phyloP scores from a whole-genome alignment of 2,113 vertebrate species.

The Pseudopipra pipra region DNA sequence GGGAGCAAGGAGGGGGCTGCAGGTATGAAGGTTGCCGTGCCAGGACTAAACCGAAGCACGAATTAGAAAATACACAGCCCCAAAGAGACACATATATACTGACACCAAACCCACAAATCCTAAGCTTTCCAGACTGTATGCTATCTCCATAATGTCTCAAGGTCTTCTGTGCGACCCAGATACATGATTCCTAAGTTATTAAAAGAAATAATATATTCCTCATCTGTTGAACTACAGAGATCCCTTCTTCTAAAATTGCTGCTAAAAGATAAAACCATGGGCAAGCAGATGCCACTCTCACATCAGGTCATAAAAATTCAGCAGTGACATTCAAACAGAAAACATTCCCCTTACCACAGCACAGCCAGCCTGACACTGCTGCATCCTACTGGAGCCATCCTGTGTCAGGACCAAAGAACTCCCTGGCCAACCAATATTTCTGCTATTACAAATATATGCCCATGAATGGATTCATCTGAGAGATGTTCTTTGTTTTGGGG shows the following conservation, averaged over 20 bases:
- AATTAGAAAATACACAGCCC: background rate
- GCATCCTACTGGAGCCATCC: background rate
- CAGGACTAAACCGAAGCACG: background rate
- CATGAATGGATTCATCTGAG: background rate
- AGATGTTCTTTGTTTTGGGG: background rate
- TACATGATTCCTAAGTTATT: background rate
- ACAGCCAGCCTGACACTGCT: background rate
- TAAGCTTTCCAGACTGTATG: background rate
- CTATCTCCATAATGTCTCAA: background rate
- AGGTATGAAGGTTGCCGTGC: background rate
- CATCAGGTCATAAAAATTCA: background rate
- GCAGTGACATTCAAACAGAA: background rate
- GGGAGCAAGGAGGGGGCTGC: background rate
- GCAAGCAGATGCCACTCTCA: background rate
- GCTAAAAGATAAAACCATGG: background rate
- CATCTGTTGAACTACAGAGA: background rate
- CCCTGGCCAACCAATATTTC: background rate
- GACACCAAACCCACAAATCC: background rate
- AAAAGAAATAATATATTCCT: background rate
- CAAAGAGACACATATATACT: background rate
- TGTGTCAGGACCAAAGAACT: background rate
- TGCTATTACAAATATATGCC: background rate
- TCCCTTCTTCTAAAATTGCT: background rate
- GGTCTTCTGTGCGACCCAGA: background rate
- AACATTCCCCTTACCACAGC: background rate